These are phyloP conservation scores for Podarcis lilfordi DNA, from an alignment of 2,797 vertebrate genomes.

Conservation along the genomic window DNA sequence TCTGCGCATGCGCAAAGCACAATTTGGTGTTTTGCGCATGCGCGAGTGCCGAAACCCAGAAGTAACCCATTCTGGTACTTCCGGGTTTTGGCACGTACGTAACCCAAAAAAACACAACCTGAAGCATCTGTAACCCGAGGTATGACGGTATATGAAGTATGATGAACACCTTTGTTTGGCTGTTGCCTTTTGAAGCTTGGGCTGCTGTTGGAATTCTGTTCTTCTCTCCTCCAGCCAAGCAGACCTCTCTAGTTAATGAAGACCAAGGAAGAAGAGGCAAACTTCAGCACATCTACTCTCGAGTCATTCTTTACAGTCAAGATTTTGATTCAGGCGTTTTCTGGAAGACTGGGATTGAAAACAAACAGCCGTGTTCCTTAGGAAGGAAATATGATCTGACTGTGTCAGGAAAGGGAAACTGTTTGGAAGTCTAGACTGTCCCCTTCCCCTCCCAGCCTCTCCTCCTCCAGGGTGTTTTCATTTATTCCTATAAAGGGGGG, in stretches of 20 bases:
- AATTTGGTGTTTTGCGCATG: too few relatives aligned
- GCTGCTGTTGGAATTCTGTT: slow-evolving; percentile 33
- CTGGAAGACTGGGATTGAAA: slow-evolving; percentile 44
- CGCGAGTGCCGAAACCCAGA: too few relatives aligned
- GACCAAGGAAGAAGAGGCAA: neutral
- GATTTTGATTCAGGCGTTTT: slow-evolving; percentile 59
- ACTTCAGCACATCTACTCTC: neutral
- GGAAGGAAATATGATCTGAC: slow-evolving; percentile 67
- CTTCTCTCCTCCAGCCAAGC: slow-evolving; percentile 1
- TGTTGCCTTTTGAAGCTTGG: slow-evolving; percentile 44
- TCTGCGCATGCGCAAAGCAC: too few relatives aligned
- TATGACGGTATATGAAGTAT: neutral
- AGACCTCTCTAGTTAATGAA: slow-evolving; percentile 29
- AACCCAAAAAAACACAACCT: too few relatives aligned
- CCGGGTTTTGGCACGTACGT: too few relatives aligned
- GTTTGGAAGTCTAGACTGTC: slow-evolving; percentile 69
- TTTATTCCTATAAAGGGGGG: slow-evolving; percentile 50
- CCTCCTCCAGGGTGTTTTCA: slow-evolving; percentile 49
- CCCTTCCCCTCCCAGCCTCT: slow-evolving; percentile 60
- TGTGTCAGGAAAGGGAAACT: slow-evolving; percentile 64
- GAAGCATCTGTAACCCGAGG: too few relatives aligned
- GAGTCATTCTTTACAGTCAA: slow-evolving; percentile 48
- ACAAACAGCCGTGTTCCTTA: slow-evolving; percentile 48
- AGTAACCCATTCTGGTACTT: too few relatives aligned
- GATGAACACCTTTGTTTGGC: slow-evolving; percentile 36